Base-by-base conservation (phyloP, 2,797 vertebrate species). In the Enteromius mattozi region DNA sequence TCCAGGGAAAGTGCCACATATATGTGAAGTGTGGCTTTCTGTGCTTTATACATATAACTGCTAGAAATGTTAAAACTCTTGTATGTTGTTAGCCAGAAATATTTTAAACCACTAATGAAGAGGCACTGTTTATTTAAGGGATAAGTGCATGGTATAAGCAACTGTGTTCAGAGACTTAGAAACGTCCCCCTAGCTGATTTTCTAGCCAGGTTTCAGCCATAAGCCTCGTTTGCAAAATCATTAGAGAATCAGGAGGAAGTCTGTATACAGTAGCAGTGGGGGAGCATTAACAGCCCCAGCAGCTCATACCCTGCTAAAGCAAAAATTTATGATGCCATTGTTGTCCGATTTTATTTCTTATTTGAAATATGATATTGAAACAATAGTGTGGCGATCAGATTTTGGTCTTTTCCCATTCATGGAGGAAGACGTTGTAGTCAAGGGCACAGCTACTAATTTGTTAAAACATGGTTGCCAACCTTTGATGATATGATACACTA, bases 211-310 rank as follows among this genome's bases (percentile, higher is more conserved):
- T 56, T 75, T 56, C 49, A 75, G 49, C 49, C 3, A 13, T n/a
- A 76, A 76, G 33, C 33, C 7, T 76, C 1, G 54, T 56, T 76
- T 37, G 74, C 12, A 24, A 76, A 76, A 56, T 37, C 33, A n/a
- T 76, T 76, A 56, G 72, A 76, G 30, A 56, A 76, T 75, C 72
- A 37, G 49, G 72, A 75, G 72, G 19, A 35, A 54, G 70, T 49
- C 30, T 12, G 47, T 54, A 49, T 21, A 75, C 17, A 35, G 17
- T 35, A 54, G 49, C 72, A 35, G 49, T 4, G 6, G 10, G 19
- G 6, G 17, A 54, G 30, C 1, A 2, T 56, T 56, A 56, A 56
- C 74, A 24, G 72, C 33, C 30, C 33, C 27, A 37, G 12, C 33
- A 56, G 33, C 33, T 76, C 33, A 76, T 56, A 37, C 12, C 3